Evolutionary conservation across 1,140 invertebrate genomes (phyloP).

Genomic region (Potamilus streckersoni): DNA sequence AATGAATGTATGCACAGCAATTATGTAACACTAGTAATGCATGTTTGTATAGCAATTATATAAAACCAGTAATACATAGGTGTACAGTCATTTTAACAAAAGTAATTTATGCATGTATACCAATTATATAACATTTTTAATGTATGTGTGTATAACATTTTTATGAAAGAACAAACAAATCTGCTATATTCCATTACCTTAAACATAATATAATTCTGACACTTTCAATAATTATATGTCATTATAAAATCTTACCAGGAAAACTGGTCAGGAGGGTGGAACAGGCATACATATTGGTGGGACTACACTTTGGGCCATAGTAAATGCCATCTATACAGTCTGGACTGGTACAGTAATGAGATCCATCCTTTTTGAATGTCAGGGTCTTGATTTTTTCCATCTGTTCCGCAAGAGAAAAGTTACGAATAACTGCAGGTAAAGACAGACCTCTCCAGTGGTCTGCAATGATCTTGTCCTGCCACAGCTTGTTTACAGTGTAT

Average conservation of each 20-base stretch:
- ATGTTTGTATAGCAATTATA: no score
- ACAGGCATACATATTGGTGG: conserved; percentile 70
- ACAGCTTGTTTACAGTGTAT: conserved; percentile 48
- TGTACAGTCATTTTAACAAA: no score
- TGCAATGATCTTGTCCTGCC: conserved; percentile 47
- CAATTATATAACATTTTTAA: no score
- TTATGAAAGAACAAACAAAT: no score
- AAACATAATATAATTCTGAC: no score
- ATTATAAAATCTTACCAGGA: conserved; percentile 58
- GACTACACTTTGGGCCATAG: conserved; percentile 72
- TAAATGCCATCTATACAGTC: conserved; percentile 69
- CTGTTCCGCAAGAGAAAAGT: conserved; percentile 41
- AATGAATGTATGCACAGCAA: no score
- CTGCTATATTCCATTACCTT: no score
- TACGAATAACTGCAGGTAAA: conserved; percentile 28
- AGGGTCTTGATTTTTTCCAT: conserved; percentile 17
- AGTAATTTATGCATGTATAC: no score
- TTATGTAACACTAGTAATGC: no score
- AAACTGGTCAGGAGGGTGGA: conserved; percentile 71
- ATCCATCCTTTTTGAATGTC: conserved; percentile 9
- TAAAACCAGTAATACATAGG: no score
- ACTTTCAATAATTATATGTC: no score
- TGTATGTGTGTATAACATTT: no score
- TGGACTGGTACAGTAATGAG: conserved; percentile 21
- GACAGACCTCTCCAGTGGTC: conserved; percentile 59